Base-by-base conservation (phyloP, 2,797 vertebrate species). In the Tauraco hartlaubi region DNA sequence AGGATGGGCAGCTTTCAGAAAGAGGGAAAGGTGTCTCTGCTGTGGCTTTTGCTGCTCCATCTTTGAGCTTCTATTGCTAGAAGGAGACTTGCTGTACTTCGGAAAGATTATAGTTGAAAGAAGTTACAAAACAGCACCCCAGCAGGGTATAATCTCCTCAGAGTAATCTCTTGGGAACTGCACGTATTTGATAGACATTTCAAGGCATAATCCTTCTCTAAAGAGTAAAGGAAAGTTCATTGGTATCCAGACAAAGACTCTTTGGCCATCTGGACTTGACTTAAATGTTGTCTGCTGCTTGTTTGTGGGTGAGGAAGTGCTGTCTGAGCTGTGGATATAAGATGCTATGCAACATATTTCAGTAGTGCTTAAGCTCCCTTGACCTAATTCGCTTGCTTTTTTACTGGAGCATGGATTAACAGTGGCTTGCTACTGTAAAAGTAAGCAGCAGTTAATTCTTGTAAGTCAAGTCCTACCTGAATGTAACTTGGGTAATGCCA, bases 361-460 rank as follows among this genome's bases (percentile, higher is more conserved):
- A 84, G 29, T 77, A 49, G 51, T 4, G 8, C 28, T 87, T 96
- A 94, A 94, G 69, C 92, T 94, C 41, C 63, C 80, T 82, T 95
- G 95, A 94, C 94, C 94, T 93, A 94, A 93, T 92, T 95, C 20
- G 0, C 61, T 94, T 86, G 80, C 51, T 95, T 94, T 95, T 94
- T 87, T 74, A 39, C 78, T 72, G 74, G 17, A 35, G 52, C 68
- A 3, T 2, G 11, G 94, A 95, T 94, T 96, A 96, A 56, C 43
- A 72, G 71, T 69, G 88, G 74, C 80, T 94, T 90, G 90, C 73
- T 84, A 29, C 74, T 7, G 43, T 64, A 86, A 71, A 88, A 95
- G 88, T 85, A 90, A 96, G 67, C 63, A 85, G 91, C 85, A 93
- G 74, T 94, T 97, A 93, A 96, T 96, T 66, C 86, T 77, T 85